Conservation (phyloP, 2,113 vertebrate species). For the Ctenodactylus gundi region DNA sequence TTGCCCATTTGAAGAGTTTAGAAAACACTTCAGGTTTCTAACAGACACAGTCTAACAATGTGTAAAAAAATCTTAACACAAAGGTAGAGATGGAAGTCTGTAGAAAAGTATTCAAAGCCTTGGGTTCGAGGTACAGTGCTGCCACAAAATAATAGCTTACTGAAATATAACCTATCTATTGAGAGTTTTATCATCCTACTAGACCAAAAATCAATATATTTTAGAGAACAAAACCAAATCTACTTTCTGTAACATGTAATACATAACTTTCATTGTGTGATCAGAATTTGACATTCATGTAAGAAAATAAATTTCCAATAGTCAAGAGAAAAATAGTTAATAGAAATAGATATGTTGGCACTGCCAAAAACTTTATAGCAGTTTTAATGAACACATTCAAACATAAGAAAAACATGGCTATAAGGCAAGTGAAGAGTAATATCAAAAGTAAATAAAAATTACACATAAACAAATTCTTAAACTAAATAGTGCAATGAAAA, state of each 20-base stretch:
- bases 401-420: neutral
- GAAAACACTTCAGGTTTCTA: neutral
- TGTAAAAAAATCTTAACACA: neutral
- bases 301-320: neutral
- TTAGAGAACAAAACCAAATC: conserved; percentile 22
- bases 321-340: conserved; percentile 16
- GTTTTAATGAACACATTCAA: neutral
- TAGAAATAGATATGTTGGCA: neutral
- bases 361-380: neutral
- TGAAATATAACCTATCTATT: neutral
- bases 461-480: neutral
- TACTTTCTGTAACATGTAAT: neutral
- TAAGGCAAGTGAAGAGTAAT: neutral
- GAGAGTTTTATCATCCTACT: neutral
- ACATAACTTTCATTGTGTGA: neutral
- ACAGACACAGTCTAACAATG: neutral
- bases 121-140: neutral
- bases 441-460: conserved; percentile 15
- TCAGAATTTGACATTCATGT: neutral
- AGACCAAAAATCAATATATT: neutral
- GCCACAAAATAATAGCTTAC: neutral
- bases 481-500: neutral
- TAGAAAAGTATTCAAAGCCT: neutral
- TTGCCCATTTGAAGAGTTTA: neutral
- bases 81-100: neutral